phyloP scores from a whole-genome alignment of 2,797 vertebrate genomes.

The Hylomyscus alleni region DNA sequence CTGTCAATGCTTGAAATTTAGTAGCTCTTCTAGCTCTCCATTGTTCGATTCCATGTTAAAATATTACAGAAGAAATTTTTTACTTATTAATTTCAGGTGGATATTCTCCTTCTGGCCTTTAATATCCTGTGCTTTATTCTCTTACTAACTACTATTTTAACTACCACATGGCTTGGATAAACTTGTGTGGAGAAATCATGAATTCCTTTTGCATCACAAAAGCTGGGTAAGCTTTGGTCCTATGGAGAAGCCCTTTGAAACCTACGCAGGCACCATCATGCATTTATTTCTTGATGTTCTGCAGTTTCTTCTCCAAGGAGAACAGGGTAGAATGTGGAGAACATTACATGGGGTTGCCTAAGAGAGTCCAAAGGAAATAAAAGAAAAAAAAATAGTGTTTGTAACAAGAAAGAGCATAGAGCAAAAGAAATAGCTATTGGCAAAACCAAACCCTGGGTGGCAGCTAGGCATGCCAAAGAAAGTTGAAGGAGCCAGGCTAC shows the following conservation, averaged over 20 bases:
- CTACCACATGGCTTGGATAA: neutral
- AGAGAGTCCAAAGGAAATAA: slow-evolving; percentile 60
- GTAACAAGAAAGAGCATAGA: neutral
- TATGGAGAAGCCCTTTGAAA: slow-evolving; percentile 63
- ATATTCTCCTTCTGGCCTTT: neutral
- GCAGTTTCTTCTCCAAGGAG: slow-evolving; percentile 49
- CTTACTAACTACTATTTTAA: slow-evolving; percentile 64
- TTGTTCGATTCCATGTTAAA: slow-evolving; percentile 55
- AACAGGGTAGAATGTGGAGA: slow-evolving; percentile 55
- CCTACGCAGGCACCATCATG: slow-evolving; percentile 61
- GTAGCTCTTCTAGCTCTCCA: slow-evolving; percentile 34
- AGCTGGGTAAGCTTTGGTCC: slow-evolving; percentile 36
- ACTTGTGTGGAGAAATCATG: slow-evolving; percentile 50
- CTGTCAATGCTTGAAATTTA: slow-evolving; percentile 39
- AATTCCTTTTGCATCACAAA: slow-evolving; percentile 20
- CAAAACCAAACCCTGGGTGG: slow-evolving; percentile 49
- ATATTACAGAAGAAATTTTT: slow-evolving; percentile 34
- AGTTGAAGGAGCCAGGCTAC: neutral
- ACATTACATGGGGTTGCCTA: slow-evolving; percentile 53
- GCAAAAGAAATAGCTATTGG: slow-evolving; percentile 10
- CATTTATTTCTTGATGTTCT: slow-evolving; percentile 70
- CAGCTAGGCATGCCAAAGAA: neutral
- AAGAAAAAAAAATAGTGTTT: neutral
- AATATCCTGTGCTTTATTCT: slow-evolving; percentile 33
- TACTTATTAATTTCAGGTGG: slow-evolving; percentile 13